phyloP scores from a whole-genome alignment of 2,113 vertebrate species.

The Archocentrus centrarchus region DNA sequence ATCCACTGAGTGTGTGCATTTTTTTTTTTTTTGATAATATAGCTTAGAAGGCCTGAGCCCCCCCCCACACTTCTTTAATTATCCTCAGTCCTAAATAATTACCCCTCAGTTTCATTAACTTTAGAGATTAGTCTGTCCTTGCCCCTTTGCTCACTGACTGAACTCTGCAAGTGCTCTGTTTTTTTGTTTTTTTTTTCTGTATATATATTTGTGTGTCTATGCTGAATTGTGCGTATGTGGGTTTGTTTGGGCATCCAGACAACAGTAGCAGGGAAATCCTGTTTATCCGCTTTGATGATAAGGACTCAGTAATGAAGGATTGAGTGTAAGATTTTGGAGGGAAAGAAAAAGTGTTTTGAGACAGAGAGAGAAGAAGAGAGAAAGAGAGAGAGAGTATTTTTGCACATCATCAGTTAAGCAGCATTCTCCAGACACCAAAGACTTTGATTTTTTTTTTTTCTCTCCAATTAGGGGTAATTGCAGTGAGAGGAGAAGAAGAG shows the following conservation, averaged over 20 bases:
- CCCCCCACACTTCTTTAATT: constrained; percentile 14
- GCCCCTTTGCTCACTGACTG: constrained; percentile 25
- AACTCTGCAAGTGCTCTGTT: constrained; percentile 36
- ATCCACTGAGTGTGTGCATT: neutral
- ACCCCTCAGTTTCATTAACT: constrained; percentile 54
- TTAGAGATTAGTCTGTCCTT: constrained; percentile 61
- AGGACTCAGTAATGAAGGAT: constrained; percentile 62
- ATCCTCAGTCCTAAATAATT: constrained; percentile 34
- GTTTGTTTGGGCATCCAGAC: constrained; percentile 42
- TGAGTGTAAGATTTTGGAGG: constrained; percentile 41
- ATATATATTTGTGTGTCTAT: neutral
- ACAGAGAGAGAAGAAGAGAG: neutral
- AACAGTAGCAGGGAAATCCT: constrained; percentile 73
- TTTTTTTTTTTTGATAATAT: neutral
- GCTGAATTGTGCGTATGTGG: neutral
- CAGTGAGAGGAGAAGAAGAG: constrained; percentile 75
- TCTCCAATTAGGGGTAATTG: constrained; percentile 79
- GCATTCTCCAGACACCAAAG: constrained; percentile 70
- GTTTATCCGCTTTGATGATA: constrained; percentile 75
- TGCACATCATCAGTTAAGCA: constrained; percentile 72
- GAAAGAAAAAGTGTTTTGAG: constrained; percentile 44
- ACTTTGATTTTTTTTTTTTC: constrained; percentile 68
- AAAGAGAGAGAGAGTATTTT: constrained; percentile 49
- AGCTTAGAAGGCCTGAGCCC: neutral
- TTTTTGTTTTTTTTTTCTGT: neutral